Evolutionary conservation across 2,888 invertebrate species (phyloP), one percentile per base, ranked within the genome.

Genomic region (Linnaemya tessellans): DNA sequence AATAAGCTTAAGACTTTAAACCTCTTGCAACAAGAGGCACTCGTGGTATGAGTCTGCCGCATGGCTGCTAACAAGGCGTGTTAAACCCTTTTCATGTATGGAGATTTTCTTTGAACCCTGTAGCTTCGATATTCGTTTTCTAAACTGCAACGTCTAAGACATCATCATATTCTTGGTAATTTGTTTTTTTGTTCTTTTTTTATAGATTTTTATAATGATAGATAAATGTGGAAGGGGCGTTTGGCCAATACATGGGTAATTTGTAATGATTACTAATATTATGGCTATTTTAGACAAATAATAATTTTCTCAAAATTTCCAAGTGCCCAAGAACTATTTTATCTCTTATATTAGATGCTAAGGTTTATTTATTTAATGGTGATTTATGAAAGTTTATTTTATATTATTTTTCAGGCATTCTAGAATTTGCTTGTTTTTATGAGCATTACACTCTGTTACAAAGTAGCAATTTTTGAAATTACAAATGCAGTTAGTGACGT

Each of bases 261-360:
- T 84, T 84, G 84, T 77, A 77, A 77, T 80, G 80, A 80, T 84
- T 84, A 84, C 84, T 80, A 71, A 80, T 62, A 80, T 84, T 84
- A 84, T 77, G 62, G 80, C 70, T 84, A 80, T 75, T 80, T 74
- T 70, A 80, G 70, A 20, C 25, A 80, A 67, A 64, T 70, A 75
- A 75, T 75, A 46, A 75, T 84, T 84, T 80, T 75, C 80, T 70
- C 35, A 67, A 73, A 54, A 43, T 22, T 68, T 35, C 35, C 43
- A 65, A 56, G n/a, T 79, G 71, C 11, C 56, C 35, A 22, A 3
- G n/a, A 54, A 41, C 70, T 46, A 30, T 41, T 62, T 62, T 38
- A 60, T 38, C 25, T 0, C n/a, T 15, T 15, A 43, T 41, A 62
- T 54, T 25, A 43, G 18, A 60, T 70, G 18, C 10, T 25, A 20